Evolutionary conservation across 2,113 vertebrate species (phyloP).

Genomic region (Thermophis baileyi): DNA sequence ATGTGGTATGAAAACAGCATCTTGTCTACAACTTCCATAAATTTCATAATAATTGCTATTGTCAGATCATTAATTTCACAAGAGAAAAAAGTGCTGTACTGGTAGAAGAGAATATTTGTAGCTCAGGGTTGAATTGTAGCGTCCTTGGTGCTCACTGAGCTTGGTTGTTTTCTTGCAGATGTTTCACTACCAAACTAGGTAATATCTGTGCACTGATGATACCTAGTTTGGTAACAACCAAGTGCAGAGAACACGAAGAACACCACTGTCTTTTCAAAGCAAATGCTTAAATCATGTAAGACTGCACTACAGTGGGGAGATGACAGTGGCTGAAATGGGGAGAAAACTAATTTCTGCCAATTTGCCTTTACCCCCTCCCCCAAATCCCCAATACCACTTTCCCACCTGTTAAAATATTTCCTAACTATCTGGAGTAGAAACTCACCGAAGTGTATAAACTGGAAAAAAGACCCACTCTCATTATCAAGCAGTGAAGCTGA

Average conservation of each 20-base stretch:
- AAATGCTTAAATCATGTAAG: not conserved
- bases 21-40: not conserved
- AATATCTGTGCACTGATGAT: not conserved
- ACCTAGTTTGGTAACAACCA: not conserved
- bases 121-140: not conserved
- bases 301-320: too few species aligned
- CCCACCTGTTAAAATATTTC: not conserved
- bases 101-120: not conserved
- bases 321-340: not conserved
- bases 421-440: not conserved
- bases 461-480: not conserved
- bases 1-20: not conserved
- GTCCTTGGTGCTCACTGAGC: not conserved
- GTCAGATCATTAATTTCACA: not conserved
- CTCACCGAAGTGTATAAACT: not conserved
- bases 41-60: not conserved
- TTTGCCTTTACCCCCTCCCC: not conserved
- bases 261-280: not conserved
- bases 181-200: not conserved
- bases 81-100: not conserved
- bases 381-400: not conserved
- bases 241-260: not conserved
- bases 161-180: not conserved
- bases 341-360: not conserved
- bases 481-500: not conserved